phyloP scores from a whole-genome alignment of 2,888 invertebrate species.

The Hipparchia sbordonii region DNA sequence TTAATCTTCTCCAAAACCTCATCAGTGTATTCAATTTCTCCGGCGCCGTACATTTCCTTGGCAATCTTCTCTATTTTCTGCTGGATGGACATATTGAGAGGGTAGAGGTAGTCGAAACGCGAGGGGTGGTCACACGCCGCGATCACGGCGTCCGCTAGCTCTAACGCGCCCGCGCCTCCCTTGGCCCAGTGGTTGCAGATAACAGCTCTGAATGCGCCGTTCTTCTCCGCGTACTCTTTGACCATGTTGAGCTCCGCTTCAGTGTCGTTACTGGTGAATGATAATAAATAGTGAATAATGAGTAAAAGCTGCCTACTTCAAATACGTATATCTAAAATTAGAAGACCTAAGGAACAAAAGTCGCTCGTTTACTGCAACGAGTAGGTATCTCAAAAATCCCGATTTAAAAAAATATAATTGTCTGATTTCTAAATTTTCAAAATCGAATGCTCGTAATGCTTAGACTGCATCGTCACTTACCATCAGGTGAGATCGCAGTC shows the following conservation, averaged over 20 bases:
- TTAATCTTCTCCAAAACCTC: conserved; percentile 88
- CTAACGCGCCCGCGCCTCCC: conserved; percentile 94
- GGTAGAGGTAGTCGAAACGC: conserved; percentile 87
- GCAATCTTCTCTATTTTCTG: conserved; percentile 96
- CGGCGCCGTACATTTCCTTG: conserved; percentile 98
- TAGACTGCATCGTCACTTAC: too few relatives aligned
- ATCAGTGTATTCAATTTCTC: conserved; percentile 88
- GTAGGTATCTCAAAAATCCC: too few relatives aligned
- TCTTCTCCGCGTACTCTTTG: conserved; percentile 85
- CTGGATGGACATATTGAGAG: conserved; percentile 86
- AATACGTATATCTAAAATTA: too few relatives aligned
- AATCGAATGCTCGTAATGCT: too few relatives aligned
- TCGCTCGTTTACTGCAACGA: too few relatives aligned
- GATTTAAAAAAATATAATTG: too few relatives aligned
- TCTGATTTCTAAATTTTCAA: too few relatives aligned
- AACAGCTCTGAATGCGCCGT: conserved; percentile 94
- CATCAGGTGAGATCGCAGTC: too few relatives aligned
- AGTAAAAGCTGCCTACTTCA: background rate
- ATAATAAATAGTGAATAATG: background rate
- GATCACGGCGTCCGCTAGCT: conserved; percentile 94
- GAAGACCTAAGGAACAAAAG: too few relatives aligned
- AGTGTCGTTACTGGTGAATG: conserved; percentile 88
- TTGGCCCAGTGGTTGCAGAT: conserved; percentile 94
- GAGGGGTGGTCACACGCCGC: conserved; percentile 86
- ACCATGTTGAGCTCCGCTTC: conserved; percentile 91